Base-by-base conservation (phyloP, 2,888 invertebrate species). In the Nasonovia ribisnigri region DNA sequence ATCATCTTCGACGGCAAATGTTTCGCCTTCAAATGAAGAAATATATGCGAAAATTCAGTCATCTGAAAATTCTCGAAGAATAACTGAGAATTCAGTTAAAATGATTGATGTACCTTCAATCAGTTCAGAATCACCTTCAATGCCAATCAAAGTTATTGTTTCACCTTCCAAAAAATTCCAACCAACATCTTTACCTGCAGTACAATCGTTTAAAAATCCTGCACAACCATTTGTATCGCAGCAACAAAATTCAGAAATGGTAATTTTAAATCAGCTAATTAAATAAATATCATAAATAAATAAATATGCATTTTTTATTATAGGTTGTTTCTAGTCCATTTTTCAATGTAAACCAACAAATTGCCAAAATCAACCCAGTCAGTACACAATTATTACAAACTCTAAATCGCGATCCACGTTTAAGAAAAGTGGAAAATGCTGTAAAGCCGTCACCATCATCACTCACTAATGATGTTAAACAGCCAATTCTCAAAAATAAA, bases 401-500 rank as follows among this genome's bases (percentile, higher is more conserved):
- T 36, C 94, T 94, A 4, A 93, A 92, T 86, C 94, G 95, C 3
- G 95, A 95, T 90, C 95, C 95, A 43, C 94, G 95, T 51, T 86
- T 95, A 88, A 94, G 94, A 88, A 94, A 94, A 88, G 86, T 77
- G 5, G 94, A 94, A 46, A 91, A 36, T 93, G 20, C 48, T 84
- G 29, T 36, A 3, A 93, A 93, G 57, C 13, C 46, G 84, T 54
- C 84, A 1, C 29, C 88, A 26, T 36, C 88, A 26, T 36, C 84
- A 5, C 26, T 43, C 16, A 29, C 51, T 51, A 60, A 84, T 57
- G 43, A 86, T 48, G 54, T 77, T 20, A 93, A 93, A 20, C 90
- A 90, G 11, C 29, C 48, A 60, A 13, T 90, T 86, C 1, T 84
- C 1, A 93, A 93, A 90, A 90, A 42, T 57, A 93, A 90, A 90